Percentiles rank a stretch among this genome's conserved stretches.
Evolutionary conservation across 2,888 invertebrate species (phyloP).

Genomic region (Chymomyza amoena): DNA sequence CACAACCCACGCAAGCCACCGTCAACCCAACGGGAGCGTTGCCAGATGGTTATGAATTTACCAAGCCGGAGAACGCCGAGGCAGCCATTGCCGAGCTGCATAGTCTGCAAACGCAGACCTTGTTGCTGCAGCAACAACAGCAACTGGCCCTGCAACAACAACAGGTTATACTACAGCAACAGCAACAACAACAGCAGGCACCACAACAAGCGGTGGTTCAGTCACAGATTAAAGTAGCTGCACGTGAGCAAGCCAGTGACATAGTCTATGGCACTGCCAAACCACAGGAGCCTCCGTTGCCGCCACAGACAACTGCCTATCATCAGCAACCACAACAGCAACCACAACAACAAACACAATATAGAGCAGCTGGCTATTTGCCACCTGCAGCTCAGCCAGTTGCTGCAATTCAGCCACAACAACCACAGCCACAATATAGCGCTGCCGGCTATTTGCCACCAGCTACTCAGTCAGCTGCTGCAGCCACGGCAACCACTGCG

Average conservation of each 20-base stretch:
- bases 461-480: constrained; percentile 25
- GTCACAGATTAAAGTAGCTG: constrained; percentile 30
- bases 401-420: background rate
- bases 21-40: constrained; percentile 35
- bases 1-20: constrained; percentile 22
- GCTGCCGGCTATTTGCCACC: constrained; percentile 18
- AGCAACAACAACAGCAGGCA: constrained; percentile 18
- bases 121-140: constrained; percentile 51
- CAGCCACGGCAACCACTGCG: constrained; percentile 19
- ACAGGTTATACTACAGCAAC: constrained; percentile 25
- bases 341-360: constrained; percentile 6
- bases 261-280: constrained; percentile 55
- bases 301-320: constrained; percentile 23
- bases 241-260: constrained; percentile 28
- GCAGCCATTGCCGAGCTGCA: constrained; percentile 68
- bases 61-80: constrained; percentile 63
- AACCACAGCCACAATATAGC: background rate
- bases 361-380: background rate
- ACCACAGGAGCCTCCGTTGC: constrained; percentile 27
- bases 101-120: constrained; percentile 63
- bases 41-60: constrained; percentile 67
- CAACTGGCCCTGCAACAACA: constrained; percentile 33
- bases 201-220: constrained; percentile 32
- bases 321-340: background rate
- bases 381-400: constrained; percentile 9